These are phyloP conservation scores for Sinhomidia bicolor DNA, from an alignment of 2,888 invertebrate species.

Conservation along the genomic window DNA sequence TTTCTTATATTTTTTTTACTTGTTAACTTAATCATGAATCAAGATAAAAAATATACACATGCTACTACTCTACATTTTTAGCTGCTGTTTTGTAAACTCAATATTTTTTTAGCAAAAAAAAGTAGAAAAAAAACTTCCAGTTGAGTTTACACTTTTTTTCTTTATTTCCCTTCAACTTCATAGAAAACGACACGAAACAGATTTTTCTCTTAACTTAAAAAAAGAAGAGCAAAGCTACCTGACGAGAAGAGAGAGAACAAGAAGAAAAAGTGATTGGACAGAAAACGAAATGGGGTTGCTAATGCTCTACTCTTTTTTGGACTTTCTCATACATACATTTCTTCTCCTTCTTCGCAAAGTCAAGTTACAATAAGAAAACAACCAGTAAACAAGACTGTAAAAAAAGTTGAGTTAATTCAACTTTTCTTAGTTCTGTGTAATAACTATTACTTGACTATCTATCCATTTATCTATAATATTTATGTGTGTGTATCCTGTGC, in stretches of 20 bases:
- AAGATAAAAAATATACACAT: background rate
- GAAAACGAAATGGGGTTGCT: background rate
- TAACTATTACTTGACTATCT: no score
- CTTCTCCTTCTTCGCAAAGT: background rate
- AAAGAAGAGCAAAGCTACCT: no score
- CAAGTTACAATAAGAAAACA: background rate
- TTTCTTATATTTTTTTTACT: no score
- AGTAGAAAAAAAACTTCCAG: background rate
- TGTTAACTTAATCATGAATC: background rate
- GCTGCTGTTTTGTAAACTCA: background rate
- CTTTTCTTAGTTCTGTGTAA: background rate
- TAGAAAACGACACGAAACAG: background rate
- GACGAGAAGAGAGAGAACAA: no score
- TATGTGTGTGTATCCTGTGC: background rate
- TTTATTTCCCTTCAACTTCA: slow-evolving; percentile 3
- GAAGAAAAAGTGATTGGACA: background rate
- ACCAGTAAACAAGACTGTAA: background rate
- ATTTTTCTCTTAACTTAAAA: background rate
- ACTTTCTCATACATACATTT: background rate
- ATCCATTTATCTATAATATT: no score
- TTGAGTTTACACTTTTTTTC: background rate
- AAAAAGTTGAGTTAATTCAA: slow-evolving; percentile 6
- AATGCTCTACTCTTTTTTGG: background rate
- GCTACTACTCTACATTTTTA: background rate
- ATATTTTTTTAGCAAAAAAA: background rate